Percentiles rank a stretch among this genome's conserved stretches.
phyloP scores from a whole-genome alignment of 2,797 vertebrate species.

The Bradypus variegatus region DNA sequence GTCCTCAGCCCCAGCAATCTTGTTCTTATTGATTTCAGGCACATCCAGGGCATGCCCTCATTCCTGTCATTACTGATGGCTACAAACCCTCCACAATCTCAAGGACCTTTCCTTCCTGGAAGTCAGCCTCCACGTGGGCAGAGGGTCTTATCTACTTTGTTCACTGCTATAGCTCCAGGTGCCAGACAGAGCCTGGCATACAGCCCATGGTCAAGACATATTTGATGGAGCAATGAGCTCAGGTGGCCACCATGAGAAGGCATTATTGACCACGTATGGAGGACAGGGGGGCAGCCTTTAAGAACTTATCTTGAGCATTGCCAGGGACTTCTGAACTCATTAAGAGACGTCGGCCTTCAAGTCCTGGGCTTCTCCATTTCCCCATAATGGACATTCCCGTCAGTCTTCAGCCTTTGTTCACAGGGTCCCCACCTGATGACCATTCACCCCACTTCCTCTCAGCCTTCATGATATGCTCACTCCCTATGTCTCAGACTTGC shows the following conservation, averaged over 20 bases:
- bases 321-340: not conserved
- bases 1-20: not conserved
- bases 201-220: not conserved
- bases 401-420: not conserved
- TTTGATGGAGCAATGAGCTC: not conserved
- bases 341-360: not conserved
- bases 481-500: not conserved
- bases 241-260: not conserved
- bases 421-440: not conserved
- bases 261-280: too few relatives aligned
- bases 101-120: not conserved
- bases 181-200: not conserved
- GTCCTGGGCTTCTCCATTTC: too few relatives aligned
- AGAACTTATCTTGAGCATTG: not conserved
- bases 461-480: not conserved
- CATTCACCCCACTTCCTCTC: not conserved
- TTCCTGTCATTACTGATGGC: not conserved
- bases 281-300: not conserved
- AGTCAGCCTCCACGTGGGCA: too few relatives aligned
- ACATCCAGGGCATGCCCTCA: not conserved
- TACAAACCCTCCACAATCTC: not conserved
- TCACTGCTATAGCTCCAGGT: not conserved
- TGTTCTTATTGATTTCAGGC: not conserved
- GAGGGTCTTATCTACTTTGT: not conserved
- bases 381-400: not conserved